Conservation (phyloP, 2,888 invertebrate genomes). For the Lepidocyrtoides sp. region DNA sequence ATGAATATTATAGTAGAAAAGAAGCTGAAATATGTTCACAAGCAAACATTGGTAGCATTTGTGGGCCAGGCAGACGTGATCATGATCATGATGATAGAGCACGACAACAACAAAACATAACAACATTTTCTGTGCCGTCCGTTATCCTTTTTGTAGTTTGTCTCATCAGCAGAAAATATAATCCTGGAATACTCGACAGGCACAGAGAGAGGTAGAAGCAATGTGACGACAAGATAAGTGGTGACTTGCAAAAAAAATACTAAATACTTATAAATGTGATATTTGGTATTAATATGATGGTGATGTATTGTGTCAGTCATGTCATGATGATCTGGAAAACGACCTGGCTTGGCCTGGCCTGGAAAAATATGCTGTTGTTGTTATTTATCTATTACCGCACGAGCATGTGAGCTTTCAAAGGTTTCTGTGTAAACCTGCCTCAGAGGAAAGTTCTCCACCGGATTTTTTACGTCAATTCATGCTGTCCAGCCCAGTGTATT, state of each 20-base stretch:
- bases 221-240: slow-evolving; percentile 4
- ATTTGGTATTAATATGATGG: background rate
- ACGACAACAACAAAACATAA: background rate
- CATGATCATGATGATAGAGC: background rate
- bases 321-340: background rate
- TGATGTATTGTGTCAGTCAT: background rate
- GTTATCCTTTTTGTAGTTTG: background rate
- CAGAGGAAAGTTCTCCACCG: background rate
- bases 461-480: background rate
- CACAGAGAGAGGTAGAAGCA: background rate
- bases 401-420: background rate
- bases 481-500: background rate
- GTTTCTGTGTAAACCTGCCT: background rate
- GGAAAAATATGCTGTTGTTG: background rate
- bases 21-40: background rate
- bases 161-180: background rate
- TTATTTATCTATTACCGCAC: background rate
- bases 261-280: background rate
- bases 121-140: background rate
- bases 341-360: slow-evolving; percentile 2
- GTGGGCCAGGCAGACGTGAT: slow-evolving; percentile 36
- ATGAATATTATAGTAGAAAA: background rate
- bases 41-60: background rate
- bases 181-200: background rate
- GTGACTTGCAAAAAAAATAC: slow-evolving; percentile 1